Conservation (phyloP, 2,888 invertebrate genomes). For the Chrysolina haemoptera region DNA sequence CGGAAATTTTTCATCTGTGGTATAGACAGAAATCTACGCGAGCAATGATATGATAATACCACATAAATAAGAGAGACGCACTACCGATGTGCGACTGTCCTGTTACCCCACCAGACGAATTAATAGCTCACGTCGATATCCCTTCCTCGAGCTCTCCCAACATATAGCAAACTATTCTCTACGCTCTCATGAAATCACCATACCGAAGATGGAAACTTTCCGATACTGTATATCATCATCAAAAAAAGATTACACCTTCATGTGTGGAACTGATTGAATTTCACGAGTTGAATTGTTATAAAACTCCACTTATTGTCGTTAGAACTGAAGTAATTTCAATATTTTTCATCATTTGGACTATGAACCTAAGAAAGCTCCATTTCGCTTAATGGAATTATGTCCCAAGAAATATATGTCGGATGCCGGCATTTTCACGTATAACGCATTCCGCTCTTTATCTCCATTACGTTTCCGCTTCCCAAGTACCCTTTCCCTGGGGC, state of each 20-base stretch:
- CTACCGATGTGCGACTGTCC: too few relatives aligned
- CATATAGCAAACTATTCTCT: too few relatives aligned
- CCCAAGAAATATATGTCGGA: conserved; percentile 24
- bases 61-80: too few relatives aligned
- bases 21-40: too few relatives aligned
- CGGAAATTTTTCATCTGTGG: too few relatives aligned
- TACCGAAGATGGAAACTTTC: too few relatives aligned
- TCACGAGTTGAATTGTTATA: not conserved
- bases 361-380: conserved; percentile 19
- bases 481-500: conserved; percentile 43
- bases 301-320: not conserved
- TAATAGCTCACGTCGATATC: too few relatives aligned
- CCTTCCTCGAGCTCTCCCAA: too few relatives aligned
- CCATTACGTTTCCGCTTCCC: conserved; percentile 27
- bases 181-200: too few relatives aligned
- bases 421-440: conserved; percentile 28
- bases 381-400: conserved; percentile 31
- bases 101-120: too few relatives aligned
- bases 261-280: not conserved
- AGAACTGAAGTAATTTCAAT: not conserved
- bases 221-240: too few relatives aligned
- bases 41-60: too few relatives aligned
- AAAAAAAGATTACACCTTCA: not conserved
- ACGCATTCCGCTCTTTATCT: conserved; percentile 29
- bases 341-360: conserved; percentile 25